Evolutionary conservation across 2,113 vertebrate genomes (phyloP).

Genomic region (Pangasianodon hypophthalmus): DNA sequence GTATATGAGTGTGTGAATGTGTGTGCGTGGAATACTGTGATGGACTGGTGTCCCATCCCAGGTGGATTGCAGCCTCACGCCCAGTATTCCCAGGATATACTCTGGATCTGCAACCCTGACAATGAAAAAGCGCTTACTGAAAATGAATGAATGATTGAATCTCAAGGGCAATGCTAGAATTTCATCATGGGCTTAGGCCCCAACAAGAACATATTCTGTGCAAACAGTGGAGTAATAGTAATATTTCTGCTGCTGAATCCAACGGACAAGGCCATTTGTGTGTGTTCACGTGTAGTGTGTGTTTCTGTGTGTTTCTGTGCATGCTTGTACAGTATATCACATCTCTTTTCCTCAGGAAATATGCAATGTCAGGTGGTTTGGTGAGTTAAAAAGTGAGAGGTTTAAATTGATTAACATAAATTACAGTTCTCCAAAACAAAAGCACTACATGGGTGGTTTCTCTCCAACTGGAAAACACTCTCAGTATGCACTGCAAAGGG

Average conservation of each 20-base stretch:
- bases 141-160: neutral
- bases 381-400: neutral
- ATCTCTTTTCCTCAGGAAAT: neutral
- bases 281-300: neutral
- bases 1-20: neutral
- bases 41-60: neutral
- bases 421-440: neutral
- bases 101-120: neutral
- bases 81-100: neutral
- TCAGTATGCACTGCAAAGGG: neutral
- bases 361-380: neutral
- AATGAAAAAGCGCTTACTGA: neutral
- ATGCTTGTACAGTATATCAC: neutral
- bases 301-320: neutral
- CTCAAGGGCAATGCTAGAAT: neutral
- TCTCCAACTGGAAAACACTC: neutral
- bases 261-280: neutral
- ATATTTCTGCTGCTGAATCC: neutral
- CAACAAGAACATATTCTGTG: neutral
- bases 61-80: neutral
- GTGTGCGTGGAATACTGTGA: neutral
- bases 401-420: neutral
- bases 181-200: neutral
- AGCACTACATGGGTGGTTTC: neutral
- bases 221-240: neutral